Evolutionary conservation across 2,797 vertebrate genomes (phyloP).

Genomic region (Xenopus petersii): DNA sequence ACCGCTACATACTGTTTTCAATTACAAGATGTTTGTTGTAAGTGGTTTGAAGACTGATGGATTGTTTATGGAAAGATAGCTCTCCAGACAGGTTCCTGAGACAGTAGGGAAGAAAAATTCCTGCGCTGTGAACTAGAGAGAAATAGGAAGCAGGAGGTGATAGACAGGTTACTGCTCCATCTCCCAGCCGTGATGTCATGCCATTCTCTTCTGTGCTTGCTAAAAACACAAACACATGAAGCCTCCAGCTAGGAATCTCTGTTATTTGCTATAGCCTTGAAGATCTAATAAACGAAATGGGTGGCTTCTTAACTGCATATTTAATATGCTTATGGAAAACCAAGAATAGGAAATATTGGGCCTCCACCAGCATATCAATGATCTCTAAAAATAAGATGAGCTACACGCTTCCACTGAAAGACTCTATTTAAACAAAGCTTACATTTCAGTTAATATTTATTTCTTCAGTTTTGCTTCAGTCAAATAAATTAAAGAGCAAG

Average conservation of each 20-base stretch:
- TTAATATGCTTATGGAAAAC: not conserved
- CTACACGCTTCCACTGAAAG: not conserved
- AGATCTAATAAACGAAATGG: slow-evolving; percentile 4
- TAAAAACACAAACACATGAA: slow-evolving; percentile 47
- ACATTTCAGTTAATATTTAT: not conserved
- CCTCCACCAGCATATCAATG: not conserved
- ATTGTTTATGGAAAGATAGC: slow-evolving; percentile 68
- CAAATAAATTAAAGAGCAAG: too few species aligned
- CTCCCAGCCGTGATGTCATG: slow-evolving; percentile 39
- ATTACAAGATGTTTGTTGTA: slow-evolving; percentile 60
- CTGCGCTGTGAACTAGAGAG: slow-evolving; percentile 44
- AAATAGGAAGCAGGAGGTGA: slow-evolving; percentile 19
- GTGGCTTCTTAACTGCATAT: not conserved
- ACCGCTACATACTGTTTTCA: slow-evolving; percentile 68
- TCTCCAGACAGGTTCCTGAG: slow-evolving; percentile 57
- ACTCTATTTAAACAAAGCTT: not conserved
- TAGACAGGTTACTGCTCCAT: slow-evolving; percentile 32
- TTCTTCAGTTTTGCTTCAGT: too few species aligned
- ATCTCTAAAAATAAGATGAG: not conserved
- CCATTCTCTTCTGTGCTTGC: slow-evolving; percentile 23
- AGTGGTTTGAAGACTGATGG: slow-evolving; percentile 65
- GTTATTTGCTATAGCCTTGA: slow-evolving; percentile 9
- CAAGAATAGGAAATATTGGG: not conserved
- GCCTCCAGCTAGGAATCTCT: slow-evolving; percentile 26
- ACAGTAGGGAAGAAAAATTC: slow-evolving; percentile 49